Evolutionary conservation across 2,113 vertebrate genomes (phyloP), one percentile per base, ranked within the genome.

Genomic region (Coptodon rendalli): DNA sequence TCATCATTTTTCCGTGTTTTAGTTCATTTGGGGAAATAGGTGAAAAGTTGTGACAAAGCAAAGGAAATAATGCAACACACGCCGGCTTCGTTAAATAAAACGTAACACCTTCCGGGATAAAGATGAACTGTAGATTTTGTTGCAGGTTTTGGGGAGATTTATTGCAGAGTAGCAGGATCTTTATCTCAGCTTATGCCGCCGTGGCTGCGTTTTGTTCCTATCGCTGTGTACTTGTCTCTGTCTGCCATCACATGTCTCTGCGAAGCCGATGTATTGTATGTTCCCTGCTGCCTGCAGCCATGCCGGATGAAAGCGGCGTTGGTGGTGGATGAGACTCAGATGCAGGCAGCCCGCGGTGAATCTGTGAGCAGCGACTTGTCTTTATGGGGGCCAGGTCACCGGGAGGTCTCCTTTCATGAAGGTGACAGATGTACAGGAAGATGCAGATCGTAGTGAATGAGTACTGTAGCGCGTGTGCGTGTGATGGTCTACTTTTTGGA

Each of bases 361-460:
- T 81, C 59, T 34, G 88, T 4, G 85, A 66, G 87, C 85, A 34
- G 79, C 10, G 45, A 78, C 85, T 89, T 89, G 92, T 92, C 63
- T 93, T 92, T 85, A 48, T 24, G 84, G 88, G 56, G 85, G 80
- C 83, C 81, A 24, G 93, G 93, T 95, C 92, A 94, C 84, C 11
- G 3, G 84, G 93, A 92, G 94, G 93, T 92, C 92, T 89, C 54
- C 90, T 84, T 91, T 92, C 86, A 92, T 82, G 87, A 82, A 29
- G 88, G 88, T 93, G 92, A 93, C 90, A 50, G 90, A 95, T 95
- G 86, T n/a, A 85, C 81, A 31, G 36, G 29, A 68, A 68, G 57
- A 88, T 93, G 84, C 80, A 82, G 22, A 31, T 76, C 40, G 2
- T 1, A 54, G 68, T 73, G 78, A 48, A 71, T 38, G 43, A 14